Evolutionary conservation across 2,888 invertebrate genomes (phyloP).

Genomic region (Chrysodeixis includens): DNA sequence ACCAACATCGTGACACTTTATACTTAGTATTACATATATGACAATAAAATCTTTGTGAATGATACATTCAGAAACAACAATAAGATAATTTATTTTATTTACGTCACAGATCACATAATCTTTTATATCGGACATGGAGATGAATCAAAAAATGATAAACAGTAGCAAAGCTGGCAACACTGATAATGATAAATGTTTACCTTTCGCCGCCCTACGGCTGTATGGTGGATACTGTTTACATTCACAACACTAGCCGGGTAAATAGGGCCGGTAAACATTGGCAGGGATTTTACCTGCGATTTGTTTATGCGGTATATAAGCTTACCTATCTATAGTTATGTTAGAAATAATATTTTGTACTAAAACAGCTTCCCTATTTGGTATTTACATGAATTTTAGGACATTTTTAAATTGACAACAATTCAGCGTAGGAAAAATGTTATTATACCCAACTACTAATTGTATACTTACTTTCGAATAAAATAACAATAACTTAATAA

Average conservation of each 20-base stretch:
- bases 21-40: background rate
- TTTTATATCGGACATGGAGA: constrained; percentile 27
- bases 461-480: no score
- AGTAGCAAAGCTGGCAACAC: constrained; percentile 2
- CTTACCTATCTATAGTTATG: background rate
- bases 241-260: constrained; percentile 4
- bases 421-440: no score
- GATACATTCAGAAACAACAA: background rate
- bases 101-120: constrained; percentile 31
- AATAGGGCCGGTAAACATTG: background rate
- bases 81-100: constrained; percentile 11
- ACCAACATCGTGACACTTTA: no score
- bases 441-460: no score
- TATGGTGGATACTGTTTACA: constrained; percentile 4
- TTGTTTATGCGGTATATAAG: background rate
- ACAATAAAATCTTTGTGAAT: background rate
- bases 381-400: no score
- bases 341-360: no score
- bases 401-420: no score
- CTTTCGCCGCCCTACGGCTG: background rate
- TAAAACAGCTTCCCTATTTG: no score
- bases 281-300: constrained; percentile 2
- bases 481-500: no score
- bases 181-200: constrained; percentile 12
- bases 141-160: constrained; percentile 42